phyloP scores from a whole-genome alignment of 2,797 vertebrate species.

The Staurois parvus region DNA sequence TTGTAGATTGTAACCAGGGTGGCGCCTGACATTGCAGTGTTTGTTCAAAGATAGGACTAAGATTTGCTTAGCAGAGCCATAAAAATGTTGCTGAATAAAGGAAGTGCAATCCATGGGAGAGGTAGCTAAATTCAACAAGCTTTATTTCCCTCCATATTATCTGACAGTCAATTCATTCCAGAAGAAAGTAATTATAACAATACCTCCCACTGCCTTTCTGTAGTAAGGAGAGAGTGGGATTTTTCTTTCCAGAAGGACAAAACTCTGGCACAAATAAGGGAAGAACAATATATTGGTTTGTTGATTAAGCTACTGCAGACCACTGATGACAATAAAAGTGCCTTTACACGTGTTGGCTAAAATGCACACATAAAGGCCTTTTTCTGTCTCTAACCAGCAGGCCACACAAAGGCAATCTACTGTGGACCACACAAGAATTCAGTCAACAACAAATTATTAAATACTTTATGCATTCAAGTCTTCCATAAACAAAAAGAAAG shows the following conservation, averaged over 20 bases:
- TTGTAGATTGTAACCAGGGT: neutral
- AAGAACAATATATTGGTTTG: conserved; percentile 32
- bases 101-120: neutral
- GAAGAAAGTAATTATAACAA: conserved; percentile 29
- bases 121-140: neutral
- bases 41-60: neutral
- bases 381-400: neutral
- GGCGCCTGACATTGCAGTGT: neutral
- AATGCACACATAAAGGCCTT: conserved; percentile 12
- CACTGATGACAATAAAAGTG: conserved; percentile 24
- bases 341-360: conserved; percentile 8
- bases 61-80: neutral
- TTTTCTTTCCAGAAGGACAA: conserved; percentile 8
- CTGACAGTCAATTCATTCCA: neutral
- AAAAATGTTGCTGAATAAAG: neutral
- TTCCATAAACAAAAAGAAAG: neutral
- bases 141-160: conserved; percentile 3
- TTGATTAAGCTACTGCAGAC: conserved; percentile 20
- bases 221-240: neutral
- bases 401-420: conserved; percentile 4
- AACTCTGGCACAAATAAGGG: conserved; percentile 1
- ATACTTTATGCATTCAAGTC: neutral
- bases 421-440: conserved; percentile 39
- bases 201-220: conserved; percentile 50
- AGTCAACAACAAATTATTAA: neutral